These are phyloP conservation scores for Myoxocephalus aenaeus DNA, from an alignment of 2,797 vertebrate genomes.

Conservation along the genomic window DNA sequence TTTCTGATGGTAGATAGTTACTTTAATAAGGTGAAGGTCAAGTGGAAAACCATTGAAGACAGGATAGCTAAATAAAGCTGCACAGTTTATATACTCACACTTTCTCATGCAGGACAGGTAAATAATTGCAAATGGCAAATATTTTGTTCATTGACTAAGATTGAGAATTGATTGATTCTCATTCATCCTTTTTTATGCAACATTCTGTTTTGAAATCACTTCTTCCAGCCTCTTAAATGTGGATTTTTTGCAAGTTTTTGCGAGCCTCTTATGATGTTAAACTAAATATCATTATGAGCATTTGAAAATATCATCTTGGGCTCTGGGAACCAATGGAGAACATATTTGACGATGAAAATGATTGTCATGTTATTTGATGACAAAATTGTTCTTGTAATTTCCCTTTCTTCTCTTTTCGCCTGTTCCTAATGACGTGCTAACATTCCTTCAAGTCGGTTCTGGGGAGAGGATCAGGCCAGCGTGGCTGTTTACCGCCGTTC, in stretches of 20 bases:
- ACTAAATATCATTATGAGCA: neutral
- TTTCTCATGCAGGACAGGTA: neutral
- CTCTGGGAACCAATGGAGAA: neutral
- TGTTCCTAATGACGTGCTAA: neutral
- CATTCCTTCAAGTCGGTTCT: conserved; percentile 7
- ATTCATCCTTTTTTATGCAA: neutral
- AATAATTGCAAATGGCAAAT: neutral
- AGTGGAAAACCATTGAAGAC: neutral
- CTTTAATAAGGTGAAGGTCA: conserved; percentile 11
- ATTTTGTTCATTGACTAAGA: neutral
- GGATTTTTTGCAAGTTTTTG: neutral
- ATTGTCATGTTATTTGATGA: neutral
- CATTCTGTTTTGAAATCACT: too few species aligned
- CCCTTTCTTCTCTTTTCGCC: neutral
- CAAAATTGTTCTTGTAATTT: neutral
- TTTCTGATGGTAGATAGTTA: neutral
- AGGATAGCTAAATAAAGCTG: neutral
- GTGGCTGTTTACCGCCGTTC: conserved; percentile 15
- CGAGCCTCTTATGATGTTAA: neutral
- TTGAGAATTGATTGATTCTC: neutral
- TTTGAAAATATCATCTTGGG: neutral
- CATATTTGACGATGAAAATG: neutral
- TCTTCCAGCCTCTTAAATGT: neutral
- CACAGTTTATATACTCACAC: neutral
- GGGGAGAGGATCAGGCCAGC: neutral